Conservation (phyloP, 1,140 invertebrate genomes). For the Uloborus diversus region DNA sequence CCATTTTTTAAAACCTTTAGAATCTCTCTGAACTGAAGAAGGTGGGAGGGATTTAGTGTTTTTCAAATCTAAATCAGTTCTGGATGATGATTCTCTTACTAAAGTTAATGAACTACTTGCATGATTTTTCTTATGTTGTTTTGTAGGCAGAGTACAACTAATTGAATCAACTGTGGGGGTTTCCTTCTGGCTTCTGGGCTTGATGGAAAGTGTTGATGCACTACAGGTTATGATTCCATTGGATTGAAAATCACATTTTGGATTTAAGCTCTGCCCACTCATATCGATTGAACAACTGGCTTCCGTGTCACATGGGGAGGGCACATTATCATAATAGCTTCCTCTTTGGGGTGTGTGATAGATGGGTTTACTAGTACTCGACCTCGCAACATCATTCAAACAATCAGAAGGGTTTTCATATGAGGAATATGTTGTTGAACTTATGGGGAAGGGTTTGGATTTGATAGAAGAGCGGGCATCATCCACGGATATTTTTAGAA, state of each 20-base stretch:
- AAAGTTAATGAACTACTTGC: not conserved
- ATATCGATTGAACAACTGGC: not conserved
- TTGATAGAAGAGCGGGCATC: slow-evolving; percentile 2
- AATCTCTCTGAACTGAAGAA: slow-evolving; percentile 4
- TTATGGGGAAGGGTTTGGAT: slow-evolving; percentile 32
- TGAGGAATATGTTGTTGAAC: not conserved
- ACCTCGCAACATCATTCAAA: slow-evolving; percentile 10
- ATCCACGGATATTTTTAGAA: slow-evolving; percentile 39
- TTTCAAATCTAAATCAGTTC: slow-evolving; percentile 12
- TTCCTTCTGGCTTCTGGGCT: slow-evolving; percentile 13
- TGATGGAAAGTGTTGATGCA: slow-evolving; percentile 4
- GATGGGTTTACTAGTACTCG: not conserved
- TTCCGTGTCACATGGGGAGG: slow-evolving; percentile 16
- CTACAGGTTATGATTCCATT: slow-evolving; percentile 12
- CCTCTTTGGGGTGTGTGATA: slow-evolving; percentile 27
- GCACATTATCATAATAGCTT: slow-evolving; percentile 55
- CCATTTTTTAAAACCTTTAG: slow-evolving; percentile 69
- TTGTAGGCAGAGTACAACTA: slow-evolving; percentile 7
- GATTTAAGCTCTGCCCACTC: slow-evolving; percentile 49
- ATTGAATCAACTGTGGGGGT: not conserved
- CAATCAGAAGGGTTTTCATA: not conserved
- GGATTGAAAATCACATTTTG: slow-evolving; percentile 42
- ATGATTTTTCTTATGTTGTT: slow-evolving; percentile 40
- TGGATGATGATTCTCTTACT: not conserved
- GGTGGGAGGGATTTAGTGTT: not conserved